These are phyloP conservation scores for Colostygia pectinataria DNA, from an alignment of 2,888 invertebrate species.

Conservation along the genomic window DNA sequence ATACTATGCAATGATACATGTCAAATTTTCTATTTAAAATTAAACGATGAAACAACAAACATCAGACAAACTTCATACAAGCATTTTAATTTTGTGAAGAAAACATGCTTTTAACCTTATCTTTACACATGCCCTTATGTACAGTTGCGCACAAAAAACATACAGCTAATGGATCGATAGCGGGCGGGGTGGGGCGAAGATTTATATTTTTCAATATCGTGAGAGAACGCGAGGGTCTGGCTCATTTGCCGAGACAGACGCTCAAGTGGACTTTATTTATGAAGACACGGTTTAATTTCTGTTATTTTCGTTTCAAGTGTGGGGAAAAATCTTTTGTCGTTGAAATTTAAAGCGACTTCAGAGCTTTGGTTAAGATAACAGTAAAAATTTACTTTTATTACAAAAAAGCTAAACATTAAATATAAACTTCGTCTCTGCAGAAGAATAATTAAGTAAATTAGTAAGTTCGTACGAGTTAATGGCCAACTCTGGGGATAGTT, in stretches of 20 bases:
- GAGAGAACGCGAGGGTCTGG: slow-evolving; percentile 61
- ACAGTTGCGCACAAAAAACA: slow-evolving; percentile 40
- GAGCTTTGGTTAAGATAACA: no score
- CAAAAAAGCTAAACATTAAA: no score
- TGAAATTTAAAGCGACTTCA: slow-evolving; percentile 1
- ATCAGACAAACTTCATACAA: no score
- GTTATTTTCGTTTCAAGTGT: slow-evolving; percentile 44
- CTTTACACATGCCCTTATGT: slow-evolving; percentile 9
- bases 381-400: no score
- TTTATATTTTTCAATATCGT: slow-evolving; percentile 76
- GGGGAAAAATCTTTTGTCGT: slow-evolving; percentile 16
- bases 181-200: slow-evolving; percentile 66
- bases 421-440: no score
- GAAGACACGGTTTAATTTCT: slow-evolving; percentile 61
- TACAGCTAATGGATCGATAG: slow-evolving; percentile 59
- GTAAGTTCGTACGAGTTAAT: no score
- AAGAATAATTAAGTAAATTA: no score
- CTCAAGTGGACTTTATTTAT: slow-evolving; percentile 71
- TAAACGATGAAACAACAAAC: no score
- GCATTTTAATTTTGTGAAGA: not conserved
- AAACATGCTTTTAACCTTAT: slow-evolving; percentile 2
- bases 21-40: no score
- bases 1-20: no score
- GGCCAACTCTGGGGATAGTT: no score
- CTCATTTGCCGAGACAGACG: slow-evolving; percentile 44